Conservation (phyloP, 2,113 vertebrate genomes). For the Aythya baeri region DNA sequence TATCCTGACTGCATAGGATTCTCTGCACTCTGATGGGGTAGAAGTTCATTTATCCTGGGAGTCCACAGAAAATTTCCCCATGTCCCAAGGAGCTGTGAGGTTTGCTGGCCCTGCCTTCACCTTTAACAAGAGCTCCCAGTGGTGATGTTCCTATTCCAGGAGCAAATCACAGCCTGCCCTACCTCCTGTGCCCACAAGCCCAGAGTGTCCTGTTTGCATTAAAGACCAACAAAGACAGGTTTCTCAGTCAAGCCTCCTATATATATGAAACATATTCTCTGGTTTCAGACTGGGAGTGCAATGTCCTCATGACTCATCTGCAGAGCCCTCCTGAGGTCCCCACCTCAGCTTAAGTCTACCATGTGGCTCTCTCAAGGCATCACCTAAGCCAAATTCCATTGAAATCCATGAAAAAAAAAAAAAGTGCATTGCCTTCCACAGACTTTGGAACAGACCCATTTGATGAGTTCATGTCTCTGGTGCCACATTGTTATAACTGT, state of each 20-base stretch:
- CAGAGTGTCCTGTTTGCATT: accelerated
- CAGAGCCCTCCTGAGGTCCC: neutral
- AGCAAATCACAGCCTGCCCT: neutral
- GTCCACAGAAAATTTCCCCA: neutral
- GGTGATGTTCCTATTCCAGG: neutral
- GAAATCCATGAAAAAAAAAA: neutral
- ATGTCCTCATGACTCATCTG: neutral
- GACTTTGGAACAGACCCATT: neutral
- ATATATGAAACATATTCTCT: neutral
- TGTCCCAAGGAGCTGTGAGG: neutral
- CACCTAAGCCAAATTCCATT: neutral
- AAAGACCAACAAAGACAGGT: neutral
- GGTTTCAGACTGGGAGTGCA: neutral
- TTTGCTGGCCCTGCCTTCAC: neutral
- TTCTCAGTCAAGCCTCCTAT: neutral
- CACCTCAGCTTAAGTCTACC: accelerated
- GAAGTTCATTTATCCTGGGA: neutral
- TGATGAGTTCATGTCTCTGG: neutral
- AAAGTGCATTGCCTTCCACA: neutral
- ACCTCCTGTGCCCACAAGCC: neutral
- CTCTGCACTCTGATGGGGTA: neutral
- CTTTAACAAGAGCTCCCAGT: neutral
- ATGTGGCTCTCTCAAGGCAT: neutral
- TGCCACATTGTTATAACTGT: neutral
- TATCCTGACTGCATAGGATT: neutral